Evolutionary conservation across 2,113 vertebrate genomes (phyloP).

Genomic region (Taurulus bubalis): DNA sequence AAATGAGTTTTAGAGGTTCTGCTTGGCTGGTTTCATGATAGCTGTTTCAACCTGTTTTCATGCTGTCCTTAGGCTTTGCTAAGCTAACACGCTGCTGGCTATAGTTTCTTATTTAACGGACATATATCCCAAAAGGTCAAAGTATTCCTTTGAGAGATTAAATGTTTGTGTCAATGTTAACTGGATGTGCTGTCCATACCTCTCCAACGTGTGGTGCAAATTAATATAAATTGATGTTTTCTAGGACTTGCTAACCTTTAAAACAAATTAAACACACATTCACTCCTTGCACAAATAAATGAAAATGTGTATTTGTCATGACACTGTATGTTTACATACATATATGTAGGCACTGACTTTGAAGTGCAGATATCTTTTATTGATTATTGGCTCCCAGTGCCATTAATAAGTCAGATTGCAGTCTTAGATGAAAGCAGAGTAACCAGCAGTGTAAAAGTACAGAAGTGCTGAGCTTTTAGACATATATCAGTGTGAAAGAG

Average conservation of each 20-base stretch:
- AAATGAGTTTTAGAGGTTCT: background rate
- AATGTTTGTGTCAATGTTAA: background rate
- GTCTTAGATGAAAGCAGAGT: constrained; percentile 32
- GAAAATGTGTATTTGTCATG: background rate
- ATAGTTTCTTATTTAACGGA: background rate
- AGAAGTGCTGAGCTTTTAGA: constrained; percentile 48
- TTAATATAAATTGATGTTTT: background rate
- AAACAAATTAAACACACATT: background rate
- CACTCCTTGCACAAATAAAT: background rate
- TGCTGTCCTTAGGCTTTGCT: background rate
- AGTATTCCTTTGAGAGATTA: background rate
- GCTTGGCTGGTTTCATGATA: background rate
- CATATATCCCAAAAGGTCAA: background rate
- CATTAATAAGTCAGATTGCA: constrained; percentile 20
- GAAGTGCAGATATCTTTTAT: constrained; percentile 27
- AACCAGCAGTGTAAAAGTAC: constrained; percentile 15
- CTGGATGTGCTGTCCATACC: background rate
- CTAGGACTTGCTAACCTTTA: background rate
- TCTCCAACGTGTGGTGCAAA: background rate
- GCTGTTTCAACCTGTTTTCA: background rate
- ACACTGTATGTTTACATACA: background rate
- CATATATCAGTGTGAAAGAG: constrained; percentile 13
- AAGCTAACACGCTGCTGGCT: constrained; percentile 11
- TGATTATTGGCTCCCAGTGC: constrained; percentile 24
- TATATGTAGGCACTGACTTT: background rate